phyloP scores from a whole-genome alignment of 30 jellyfish, hydroid and myxozoan genomes.

The Catostylus mosaicus region DNA sequence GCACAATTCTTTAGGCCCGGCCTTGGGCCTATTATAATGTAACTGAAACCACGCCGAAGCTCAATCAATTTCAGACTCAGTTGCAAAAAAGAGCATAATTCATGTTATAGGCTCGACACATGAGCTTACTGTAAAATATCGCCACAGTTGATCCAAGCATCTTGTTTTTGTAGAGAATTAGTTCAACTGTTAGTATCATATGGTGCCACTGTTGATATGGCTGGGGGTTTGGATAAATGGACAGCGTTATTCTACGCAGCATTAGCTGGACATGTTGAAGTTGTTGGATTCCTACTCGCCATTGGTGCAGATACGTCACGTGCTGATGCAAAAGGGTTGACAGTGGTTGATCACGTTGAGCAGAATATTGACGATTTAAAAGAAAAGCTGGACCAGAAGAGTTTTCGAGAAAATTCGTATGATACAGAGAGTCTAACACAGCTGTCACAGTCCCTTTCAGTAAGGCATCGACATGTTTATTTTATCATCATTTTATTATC shows the following conservation, averaged over 20 bases:
- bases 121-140: too few species aligned
- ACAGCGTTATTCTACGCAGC: slow-evolving; percentile 89
- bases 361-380: slow-evolving; percentile 70
- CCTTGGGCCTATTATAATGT: background rate
- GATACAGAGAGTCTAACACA: slow-evolving; percentile 34
- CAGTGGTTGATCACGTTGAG: slow-evolving; percentile 77
- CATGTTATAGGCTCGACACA: too few species aligned
- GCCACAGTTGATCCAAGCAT: too few species aligned
- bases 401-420: slow-evolving; percentile 47
- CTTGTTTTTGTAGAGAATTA: slow-evolving; percentile 64
- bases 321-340: slow-evolving; percentile 80
- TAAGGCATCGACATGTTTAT: too few species aligned
- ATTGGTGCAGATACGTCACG: slow-evolving; percentile 80
- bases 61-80: too few species aligned
- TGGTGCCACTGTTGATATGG: slow-evolving; percentile 83
- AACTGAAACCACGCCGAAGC: background rate
- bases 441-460: slow-evolving; percentile 45
- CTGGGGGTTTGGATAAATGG: slow-evolving; percentile 91
- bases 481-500: too few species aligned
- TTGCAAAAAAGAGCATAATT: too few species aligned
- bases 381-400: slow-evolving; percentile 63
- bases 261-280: slow-evolving; percentile 84
- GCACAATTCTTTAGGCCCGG: too few species aligned
- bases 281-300: slow-evolving; percentile 80
- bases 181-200: slow-evolving; percentile 73